Evolutionary conservation across 1,140 invertebrate genomes (phyloP), one percentile per base, ranked within the genome.

Genomic region (Pseudobourletiella spinata): DNA sequence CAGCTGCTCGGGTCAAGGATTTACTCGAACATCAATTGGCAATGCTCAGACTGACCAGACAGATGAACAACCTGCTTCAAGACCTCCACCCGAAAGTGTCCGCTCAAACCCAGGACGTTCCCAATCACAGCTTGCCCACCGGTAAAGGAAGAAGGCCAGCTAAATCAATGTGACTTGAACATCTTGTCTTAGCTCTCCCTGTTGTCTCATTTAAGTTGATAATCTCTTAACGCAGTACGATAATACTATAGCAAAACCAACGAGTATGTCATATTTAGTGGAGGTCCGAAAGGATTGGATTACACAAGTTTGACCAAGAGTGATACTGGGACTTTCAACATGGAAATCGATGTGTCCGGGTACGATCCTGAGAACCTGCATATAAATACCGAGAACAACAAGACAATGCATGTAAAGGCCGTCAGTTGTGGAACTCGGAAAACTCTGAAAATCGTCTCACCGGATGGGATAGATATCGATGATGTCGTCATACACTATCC

Each of bases 371-470:
- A 55, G 22, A 18, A 55, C 4, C 3, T 55, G 6, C 28, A 8
- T 16, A 55, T 55, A 15, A 6, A 4, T 20, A 55, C 52, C 24
- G 52, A 55, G 29, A 55, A 55, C 22, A 35, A 32, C n/a, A 55
- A 55, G 26, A 55, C 52, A 6, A 55, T 55, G 52, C 52, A 55
- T 39, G 52, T 55, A 8, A 55, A 55, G 39, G 52, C 52, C 3
- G 3, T 8, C 4, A 24, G 4, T 8, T 3, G 2, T 18, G 52
- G 52, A 6, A 32, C n/a, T 6, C n/a, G 52, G 18, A 55, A 39
- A 39, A 55, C 52, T 18, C 22, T 55, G 18, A 55, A 55, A 55
- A 55, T 55, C n/a, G 18, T 55, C n/a, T 55, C 52, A 25, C 52
- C 52, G 6, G 22, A 30, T 35, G 52, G 52, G 14, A 39, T 55